Evolutionary conservation across 2,888 invertebrate genomes (phyloP).

Genomic region (Sinodicranocentrus sp.): DNA sequence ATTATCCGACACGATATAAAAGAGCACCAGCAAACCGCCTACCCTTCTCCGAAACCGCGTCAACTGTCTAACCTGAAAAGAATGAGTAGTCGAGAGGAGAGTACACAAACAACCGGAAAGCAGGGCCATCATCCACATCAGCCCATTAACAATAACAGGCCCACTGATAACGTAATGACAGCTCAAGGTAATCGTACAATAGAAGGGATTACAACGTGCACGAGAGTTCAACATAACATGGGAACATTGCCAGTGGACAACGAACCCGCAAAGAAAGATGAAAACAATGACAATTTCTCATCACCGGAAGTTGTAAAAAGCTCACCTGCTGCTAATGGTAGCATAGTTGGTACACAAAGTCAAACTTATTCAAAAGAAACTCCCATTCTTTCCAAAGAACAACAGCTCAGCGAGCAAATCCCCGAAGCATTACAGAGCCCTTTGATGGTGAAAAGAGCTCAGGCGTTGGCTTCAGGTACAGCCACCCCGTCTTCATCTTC

Average conservation of each 20-base stretch:
- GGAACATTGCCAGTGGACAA: not conserved
- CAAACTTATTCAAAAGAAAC: constrained; percentile 7
- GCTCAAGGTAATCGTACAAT: constrained; percentile 12
- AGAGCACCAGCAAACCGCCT: constrained; percentile 28
- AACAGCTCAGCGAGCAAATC: not conserved
- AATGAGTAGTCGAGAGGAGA: constrained; percentile 26
- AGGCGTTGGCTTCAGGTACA: constrained; percentile 27
- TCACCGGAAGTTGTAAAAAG: not conserved
- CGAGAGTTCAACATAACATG: not conserved
- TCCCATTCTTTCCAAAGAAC: not conserved
- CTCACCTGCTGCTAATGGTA: constrained; percentile 6
- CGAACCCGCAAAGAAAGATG: not conserved
- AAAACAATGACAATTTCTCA: not conserved
- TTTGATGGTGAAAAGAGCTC: constrained; percentile 33
- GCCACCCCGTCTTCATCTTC: constrained; percentile 36
- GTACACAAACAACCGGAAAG: constrained; percentile 7
- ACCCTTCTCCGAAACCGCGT: constrained; percentile 47
- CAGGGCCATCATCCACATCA: not conserved
- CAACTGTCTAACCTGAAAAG: constrained; percentile 40
- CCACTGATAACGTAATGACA: not conserved
- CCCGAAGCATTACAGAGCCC: constrained; percentile 19
- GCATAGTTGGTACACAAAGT: not conserved
- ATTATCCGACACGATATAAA: constrained; percentile 1
- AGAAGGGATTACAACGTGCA: not conserved
- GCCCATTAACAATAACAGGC: not conserved